phyloP scores from a whole-genome alignment of 35 echinoderm and acorn worm species.

The Stichopus chloronotus region DNA sequence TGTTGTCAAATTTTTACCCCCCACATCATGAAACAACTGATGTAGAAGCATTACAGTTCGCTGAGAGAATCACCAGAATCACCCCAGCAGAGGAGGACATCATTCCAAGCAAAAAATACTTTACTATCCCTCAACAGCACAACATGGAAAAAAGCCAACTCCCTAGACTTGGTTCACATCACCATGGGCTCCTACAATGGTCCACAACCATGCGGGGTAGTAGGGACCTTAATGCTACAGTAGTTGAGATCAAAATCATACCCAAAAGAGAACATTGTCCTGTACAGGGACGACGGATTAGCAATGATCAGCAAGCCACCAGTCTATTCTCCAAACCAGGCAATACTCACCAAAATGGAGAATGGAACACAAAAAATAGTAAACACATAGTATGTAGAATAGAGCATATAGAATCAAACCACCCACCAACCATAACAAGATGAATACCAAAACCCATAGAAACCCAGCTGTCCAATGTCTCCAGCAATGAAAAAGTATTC shows the following conservation, averaged over 20 bases:
- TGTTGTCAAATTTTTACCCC: constrained; percentile 12
- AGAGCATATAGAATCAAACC: background rate
- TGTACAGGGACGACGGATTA: constrained; percentile 50
- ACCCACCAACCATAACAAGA: background rate
- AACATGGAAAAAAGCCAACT: constrained; percentile 38
- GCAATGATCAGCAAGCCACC: constrained; percentile 19
- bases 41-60: constrained; percentile 30
- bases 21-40: too few species aligned
- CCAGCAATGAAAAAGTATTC: background rate
- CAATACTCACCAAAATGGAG: too few species aligned
- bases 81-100: constrained; percentile 24
- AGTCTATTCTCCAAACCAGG: too few species aligned
- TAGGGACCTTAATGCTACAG: too few species aligned
- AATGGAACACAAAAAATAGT: too few species aligned
- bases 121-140: constrained; percentile 30
- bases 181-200: constrained; percentile 31
- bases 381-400: too few species aligned
- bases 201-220: too few species aligned
- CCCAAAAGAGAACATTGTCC: constrained; percentile 21
- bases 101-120: constrained; percentile 50
- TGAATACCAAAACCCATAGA: background rate
- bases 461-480: background rate
- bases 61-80: constrained; percentile 20
- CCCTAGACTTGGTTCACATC: constrained; percentile 13
- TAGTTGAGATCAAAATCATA: too few species aligned